Base-by-base conservation (phyloP, 2,888 invertebrate genomes). In the Pollenia amentaria region DNA sequence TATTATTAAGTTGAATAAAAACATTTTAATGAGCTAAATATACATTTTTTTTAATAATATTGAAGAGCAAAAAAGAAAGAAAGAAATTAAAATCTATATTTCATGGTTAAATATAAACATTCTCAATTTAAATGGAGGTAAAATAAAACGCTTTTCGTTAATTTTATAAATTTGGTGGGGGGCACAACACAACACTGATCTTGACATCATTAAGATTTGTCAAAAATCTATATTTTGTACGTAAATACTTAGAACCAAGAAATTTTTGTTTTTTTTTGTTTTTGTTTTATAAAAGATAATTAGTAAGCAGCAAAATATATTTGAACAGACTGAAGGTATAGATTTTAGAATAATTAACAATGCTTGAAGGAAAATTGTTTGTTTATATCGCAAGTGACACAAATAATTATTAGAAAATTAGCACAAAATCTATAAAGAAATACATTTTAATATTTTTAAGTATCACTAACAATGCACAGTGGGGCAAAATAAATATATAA, bases 181-280 rank as follows among this genome's bases (percentile, higher is more conserved):
- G 6, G 29, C 29, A 29, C 29, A 29, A 6, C 29, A 29, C 29
- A 29, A 29, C 29, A 29, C 29, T 72, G 70, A 51, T 85, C 72
- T 85, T 72, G 76, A 72, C 84, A 84, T 62, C 21, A 75, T 79
- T 79, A 14, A 21, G 4, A 21, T 46, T 29, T 65, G 38, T 57
- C 40, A 53, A 55, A 62, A 40, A 51, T 40, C 62, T 12, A 55
- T 16, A 67, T 29, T 29, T 29, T 29, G 29, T 29, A 29, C 29
- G 29, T 29, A 29, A 29, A 29, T 29, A 6, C 0, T 6, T 29
- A 29, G 29, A 29, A 29, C 3, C 29, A 29, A 29, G 6, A 29
- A 29, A 2, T 2, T 38, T 60, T 16, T 16, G 2, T 51, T 16
- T 18, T 40, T 2, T 38, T 60, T 16, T 16, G 2, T 51, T 16